A percentile compares a stretch with the other conserved stretches of the same genome.
Evolutionary conservation across 2,113 vertebrate genomes (phyloP).

Genomic region (Hippolais icterina): DNA sequence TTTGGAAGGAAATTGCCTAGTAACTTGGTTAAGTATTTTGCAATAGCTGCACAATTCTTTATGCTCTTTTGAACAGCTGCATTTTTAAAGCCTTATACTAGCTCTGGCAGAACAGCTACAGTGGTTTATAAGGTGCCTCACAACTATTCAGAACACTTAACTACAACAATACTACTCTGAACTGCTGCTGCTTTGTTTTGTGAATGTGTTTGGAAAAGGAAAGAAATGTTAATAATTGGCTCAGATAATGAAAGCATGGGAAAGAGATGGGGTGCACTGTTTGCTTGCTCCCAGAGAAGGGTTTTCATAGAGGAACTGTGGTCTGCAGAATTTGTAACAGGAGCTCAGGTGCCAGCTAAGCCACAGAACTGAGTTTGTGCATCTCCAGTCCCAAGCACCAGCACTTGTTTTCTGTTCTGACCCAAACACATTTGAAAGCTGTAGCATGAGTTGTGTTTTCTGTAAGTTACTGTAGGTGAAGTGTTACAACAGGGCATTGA

Average conservation of each 20-base stretch:
- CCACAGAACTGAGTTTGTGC: neutral
- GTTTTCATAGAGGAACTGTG: neutral
- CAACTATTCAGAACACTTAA: neutral
- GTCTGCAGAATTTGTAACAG: neutral
- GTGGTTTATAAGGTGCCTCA: neutral
- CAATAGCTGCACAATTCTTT: constrained; percentile 33
- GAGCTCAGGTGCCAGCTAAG: neutral
- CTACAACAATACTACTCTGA: neutral
- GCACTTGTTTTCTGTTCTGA: neutral
- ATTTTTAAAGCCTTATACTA: constrained; percentile 37
- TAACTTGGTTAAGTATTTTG: neutral
- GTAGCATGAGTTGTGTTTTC: neutral
- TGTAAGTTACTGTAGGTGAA: neutral
- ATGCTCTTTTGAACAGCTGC: constrained; percentile 28
- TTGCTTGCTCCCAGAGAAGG: neutral
- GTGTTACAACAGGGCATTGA: neutral
- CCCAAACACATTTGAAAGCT: neutral
- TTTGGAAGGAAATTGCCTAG: neutral
- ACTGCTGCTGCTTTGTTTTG: neutral
- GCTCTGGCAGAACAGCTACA: neutral
- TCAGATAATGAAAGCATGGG: neutral
- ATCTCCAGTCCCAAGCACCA: neutral
- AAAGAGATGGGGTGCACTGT: neutral
- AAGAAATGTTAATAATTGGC: neutral
- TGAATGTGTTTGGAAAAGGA: neutral